Evolutionary conservation across 2,797 vertebrate species (phyloP).

Genomic region (Enteromius unitaeniatus): DNA sequence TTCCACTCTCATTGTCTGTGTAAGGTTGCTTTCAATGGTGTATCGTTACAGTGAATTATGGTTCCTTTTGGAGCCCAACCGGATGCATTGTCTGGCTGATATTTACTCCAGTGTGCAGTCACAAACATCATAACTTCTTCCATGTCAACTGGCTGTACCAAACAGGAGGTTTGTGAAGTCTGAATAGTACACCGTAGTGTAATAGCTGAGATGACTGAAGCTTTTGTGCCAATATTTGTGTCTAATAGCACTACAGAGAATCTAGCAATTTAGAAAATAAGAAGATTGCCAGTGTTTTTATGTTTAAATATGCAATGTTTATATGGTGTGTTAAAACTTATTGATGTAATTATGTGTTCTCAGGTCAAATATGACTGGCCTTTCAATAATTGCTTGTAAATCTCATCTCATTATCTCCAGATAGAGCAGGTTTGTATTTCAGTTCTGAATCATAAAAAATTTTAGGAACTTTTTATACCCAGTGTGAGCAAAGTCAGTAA

Average conservation of each 20-base stretch:
- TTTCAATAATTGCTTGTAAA: background rate
- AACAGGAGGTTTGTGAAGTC: background rate
- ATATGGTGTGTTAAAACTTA: background rate
- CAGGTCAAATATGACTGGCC: background rate
- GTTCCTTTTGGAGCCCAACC: background rate
- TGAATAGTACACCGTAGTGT: conserved; percentile 19
- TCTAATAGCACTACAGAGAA: background rate
- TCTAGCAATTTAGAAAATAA: background rate
- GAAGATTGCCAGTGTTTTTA: background rate
- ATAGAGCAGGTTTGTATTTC: background rate
- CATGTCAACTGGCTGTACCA: background rate
- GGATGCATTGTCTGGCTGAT: conserved; percentile 4
- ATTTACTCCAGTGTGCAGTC: conserved; percentile 21
- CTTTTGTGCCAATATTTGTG: background rate
- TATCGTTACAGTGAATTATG: conserved; percentile 15
- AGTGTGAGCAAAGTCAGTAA: background rate
- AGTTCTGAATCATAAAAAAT: background rate
- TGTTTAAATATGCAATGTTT: background rate
- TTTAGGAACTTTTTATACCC: background rate
- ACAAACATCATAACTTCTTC: conserved; percentile 24
- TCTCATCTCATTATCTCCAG: background rate
- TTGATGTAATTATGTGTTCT: background rate
- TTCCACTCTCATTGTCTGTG: background rate
- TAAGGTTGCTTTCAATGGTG: background rate
- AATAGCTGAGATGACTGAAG: background rate